Conservation (phyloP, 2,797 vertebrate species). For the Lacerta viridis region DNA sequence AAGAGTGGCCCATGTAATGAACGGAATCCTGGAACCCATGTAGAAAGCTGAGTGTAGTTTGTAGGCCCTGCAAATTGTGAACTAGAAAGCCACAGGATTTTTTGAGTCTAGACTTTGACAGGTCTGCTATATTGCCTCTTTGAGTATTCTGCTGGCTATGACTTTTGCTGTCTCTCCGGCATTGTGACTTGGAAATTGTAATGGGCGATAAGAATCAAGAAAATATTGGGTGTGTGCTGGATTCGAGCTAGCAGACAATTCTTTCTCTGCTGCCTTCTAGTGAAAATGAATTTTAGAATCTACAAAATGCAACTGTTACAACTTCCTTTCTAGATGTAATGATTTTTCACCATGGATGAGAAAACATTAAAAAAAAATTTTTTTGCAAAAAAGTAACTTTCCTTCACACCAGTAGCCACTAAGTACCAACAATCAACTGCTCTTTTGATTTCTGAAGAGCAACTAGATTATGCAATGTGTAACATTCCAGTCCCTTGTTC, state of each 20-base stretch:
- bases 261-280: background rate
- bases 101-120: background rate
- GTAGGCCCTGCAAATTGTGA: background rate
- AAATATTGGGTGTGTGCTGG: background rate
- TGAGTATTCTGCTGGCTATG: background rate
- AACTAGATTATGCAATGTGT: background rate
- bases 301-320: background rate
- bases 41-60: background rate
- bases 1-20: background rate
- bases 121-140: background rate
- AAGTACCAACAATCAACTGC: background rate
- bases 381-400: background rate
- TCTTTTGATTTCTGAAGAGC: slow-evolving; percentile 10
- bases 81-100: background rate
- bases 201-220: background rate
- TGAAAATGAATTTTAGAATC: slow-evolving; percentile 22
- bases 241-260: background rate
- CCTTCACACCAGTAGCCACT: background rate
- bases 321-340: background rate
- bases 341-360: background rate
- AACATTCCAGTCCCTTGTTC: background rate
- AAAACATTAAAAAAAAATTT: no score
- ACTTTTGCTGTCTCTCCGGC: background rate
- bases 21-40: background rate
- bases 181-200: background rate